These are phyloP conservation scores for Bombus huntii DNA, from an alignment of 1,140 invertebrate species.

Conservation along the genomic window DNA sequence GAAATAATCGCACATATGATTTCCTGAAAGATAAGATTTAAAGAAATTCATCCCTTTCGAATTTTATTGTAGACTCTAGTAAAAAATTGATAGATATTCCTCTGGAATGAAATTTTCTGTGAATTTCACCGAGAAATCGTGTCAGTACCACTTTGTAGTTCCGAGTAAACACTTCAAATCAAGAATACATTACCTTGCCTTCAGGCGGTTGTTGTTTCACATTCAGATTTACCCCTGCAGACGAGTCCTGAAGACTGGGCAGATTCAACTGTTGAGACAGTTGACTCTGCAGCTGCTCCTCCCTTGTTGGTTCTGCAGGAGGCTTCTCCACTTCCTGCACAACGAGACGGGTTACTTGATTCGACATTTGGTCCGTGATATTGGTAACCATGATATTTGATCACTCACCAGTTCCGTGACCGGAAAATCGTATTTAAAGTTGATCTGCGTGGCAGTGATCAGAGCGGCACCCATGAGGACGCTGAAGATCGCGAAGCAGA, in stretches of 20 bases:
- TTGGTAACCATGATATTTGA: not conserved
- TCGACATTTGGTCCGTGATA: too few species aligned
- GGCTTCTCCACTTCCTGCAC: constrained; percentile 78
- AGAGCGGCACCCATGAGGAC: constrained; percentile 98
- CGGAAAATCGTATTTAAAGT: constrained; percentile 88
- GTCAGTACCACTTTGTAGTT: not conserved
- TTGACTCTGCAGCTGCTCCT: constrained; percentile 91
- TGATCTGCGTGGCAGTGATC: constrained; percentile 95
- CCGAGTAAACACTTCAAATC: not conserved
- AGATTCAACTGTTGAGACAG: constrained; percentile 91
- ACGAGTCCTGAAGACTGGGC: constrained; percentile 88
- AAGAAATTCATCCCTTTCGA: too few species aligned
- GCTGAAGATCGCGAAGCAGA: constrained; percentile 99
- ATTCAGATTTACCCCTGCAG: constrained; percentile 76
- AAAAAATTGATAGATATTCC: too few species aligned
- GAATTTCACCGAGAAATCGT: not conserved
- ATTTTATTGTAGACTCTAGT: not conserved
- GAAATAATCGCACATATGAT: not conserved
- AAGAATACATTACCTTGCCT: constrained; percentile 82
- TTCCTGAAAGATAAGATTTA: not conserved
- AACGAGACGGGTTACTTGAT: not conserved
- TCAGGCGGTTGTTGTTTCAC: constrained; percentile 81
- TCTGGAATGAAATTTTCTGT: too few species aligned
- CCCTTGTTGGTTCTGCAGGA: constrained; percentile 82
- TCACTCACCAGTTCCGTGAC: constrained; percentile 72